Conservation (phyloP, 2,888 invertebrate species). For the Drosophila koepferae region DNA sequence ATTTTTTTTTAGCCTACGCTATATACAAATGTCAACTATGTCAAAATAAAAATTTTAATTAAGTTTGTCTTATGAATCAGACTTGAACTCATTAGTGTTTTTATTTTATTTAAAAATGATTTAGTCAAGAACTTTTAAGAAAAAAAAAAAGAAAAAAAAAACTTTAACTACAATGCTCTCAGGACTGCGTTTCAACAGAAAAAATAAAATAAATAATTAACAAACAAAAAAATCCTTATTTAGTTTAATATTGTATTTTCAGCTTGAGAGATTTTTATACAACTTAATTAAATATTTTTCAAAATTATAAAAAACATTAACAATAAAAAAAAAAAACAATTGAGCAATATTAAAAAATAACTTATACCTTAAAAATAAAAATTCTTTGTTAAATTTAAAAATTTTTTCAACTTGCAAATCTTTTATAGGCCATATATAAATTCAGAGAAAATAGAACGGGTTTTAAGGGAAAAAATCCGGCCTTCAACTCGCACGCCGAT, state of each 20-base stretch:
- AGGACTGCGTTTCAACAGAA: not conserved
- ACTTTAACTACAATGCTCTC: too few relatives aligned
- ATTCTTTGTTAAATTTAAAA: not conserved
- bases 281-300: too few relatives aligned
- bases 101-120: not conserved
- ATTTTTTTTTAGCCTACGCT: not conserved
- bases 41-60: not conserved
- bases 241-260: too few relatives aligned
- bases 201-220: not conserved
- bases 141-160: too few relatives aligned
- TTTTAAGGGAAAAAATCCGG: not conserved
- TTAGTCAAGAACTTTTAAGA: not conserved
- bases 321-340: too few relatives aligned
- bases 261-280: too few relatives aligned
- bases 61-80: not conserved
- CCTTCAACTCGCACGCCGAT: conserved; percentile 2
- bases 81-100: not conserved
- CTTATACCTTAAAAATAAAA: too few relatives aligned
- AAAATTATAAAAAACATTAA: too few relatives aligned
- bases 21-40: not conserved
- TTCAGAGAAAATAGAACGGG: not conserved
- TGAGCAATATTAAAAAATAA: too few relatives aligned
- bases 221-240: too few relatives aligned
- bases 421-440: not conserved
- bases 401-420: not conserved